Percentiles rank a stretch among this genome's conserved stretches.
These are phyloP conservation scores for Thalassaphorura encarpata DNA, from an alignment of 1,140 invertebrate genomes.

Conservation along the genomic window DNA sequence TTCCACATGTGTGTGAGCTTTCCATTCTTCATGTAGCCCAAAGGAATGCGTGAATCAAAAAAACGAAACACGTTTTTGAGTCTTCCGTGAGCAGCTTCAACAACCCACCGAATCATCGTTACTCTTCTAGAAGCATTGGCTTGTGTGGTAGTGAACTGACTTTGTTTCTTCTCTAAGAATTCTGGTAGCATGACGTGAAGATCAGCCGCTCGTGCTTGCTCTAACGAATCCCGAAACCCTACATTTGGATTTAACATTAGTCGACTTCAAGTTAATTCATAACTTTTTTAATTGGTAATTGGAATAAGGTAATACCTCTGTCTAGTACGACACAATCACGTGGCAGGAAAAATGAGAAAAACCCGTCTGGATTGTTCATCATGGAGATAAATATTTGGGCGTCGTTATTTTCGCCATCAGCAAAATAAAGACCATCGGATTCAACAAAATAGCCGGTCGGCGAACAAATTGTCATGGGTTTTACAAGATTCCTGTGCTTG, in stretches of 20 bases:
- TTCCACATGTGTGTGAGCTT: too few species aligned
- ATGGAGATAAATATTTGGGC: constrained; percentile 4
- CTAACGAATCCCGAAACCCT: constrained; percentile 4
- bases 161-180: constrained; percentile 32
- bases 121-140: constrained; percentile 35
- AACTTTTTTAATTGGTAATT: too few species aligned
- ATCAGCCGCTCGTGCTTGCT: neutral
- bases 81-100: constrained; percentile 36
- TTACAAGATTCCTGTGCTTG: constrained; percentile 7
- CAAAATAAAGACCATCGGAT: neutral
- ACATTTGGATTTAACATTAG: too few species aligned
- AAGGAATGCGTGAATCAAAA: neutral
- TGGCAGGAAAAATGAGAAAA: neutral
- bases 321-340: constrained; percentile 8
- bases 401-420: constrained; percentile 14
- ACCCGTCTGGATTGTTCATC: neutral
- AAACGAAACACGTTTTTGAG: constrained; percentile 17
- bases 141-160: constrained; percentile 34
- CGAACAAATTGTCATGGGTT: constrained; percentile 1
- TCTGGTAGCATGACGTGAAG: constrained; percentile 29
- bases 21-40: neutral
- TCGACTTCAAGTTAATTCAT: too few species aligned
- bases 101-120: constrained; percentile 37
- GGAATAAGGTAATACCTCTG: too few species aligned
- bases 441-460: constrained; percentile 14